Base-by-base conservation (phyloP, 1,140 invertebrate genomes). In the Coptotermes formosanus region DNA sequence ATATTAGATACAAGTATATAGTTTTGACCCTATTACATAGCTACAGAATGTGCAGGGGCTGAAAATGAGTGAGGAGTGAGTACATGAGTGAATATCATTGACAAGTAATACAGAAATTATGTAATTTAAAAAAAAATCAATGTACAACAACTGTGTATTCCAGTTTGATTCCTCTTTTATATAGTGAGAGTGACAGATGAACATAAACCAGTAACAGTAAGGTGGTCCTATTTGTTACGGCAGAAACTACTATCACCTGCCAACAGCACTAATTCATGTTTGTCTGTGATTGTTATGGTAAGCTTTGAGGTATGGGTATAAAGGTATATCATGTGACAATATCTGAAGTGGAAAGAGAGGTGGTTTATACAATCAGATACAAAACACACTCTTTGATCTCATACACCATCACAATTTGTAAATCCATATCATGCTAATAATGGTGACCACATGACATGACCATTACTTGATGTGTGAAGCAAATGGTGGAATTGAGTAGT, bases 101-200 rank as follows among this genome's bases (percentile, higher is more conserved):
- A 75, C 64, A 75, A 75, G 64, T 30, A 75, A 75, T 75, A 75
- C 64, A 75, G 64, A 75, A 75, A 75, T 75, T 75, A 75, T 59
- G 55, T 59, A 19, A 14, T 14, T 75, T 75, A 30, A 21, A 64
- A 30, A 75, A 75, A 75, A n/a, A 30, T 30, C 25, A 75, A 75
- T 30, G 30, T 75, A 75, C 64, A 64, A 19, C 21, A 75, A 75
- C 64, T 75, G 64, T 30, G n/a, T 16, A 0, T 0, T 75, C n/a
- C 25, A 25, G 1, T 75, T 75, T 75, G 64, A 75, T 30, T 64
- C 2, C 64, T 75, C n/a, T 30, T 75, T 75, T 30, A 75, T 75
- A 75, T 7, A 30, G 6, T 75, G 14, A 75, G 25, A 75, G 9
- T 75, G n/a, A 75, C 64, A 75, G 64, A 75, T n/a, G n/a, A 25